Percentiles rank a stretch among this genome's conserved stretches.
phyloP scores from a whole-genome alignment of 37 sponge, comb jelly and placozoan species.

The Haliclona indistincta region DNA sequence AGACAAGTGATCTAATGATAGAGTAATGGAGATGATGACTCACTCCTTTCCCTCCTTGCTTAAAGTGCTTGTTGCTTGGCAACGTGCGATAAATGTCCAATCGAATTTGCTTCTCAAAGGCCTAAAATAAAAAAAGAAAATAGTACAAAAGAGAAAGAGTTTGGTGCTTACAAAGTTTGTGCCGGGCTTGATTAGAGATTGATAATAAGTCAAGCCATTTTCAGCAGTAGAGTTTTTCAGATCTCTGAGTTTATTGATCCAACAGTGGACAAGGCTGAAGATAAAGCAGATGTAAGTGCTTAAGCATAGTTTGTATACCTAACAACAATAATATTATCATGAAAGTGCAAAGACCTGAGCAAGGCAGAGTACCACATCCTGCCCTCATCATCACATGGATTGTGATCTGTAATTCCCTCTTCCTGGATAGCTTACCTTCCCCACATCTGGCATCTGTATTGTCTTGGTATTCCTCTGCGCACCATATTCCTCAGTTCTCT shows the following conservation, averaged over 20 bases:
- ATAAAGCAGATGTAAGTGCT: neutral
- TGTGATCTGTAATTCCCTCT: neutral
- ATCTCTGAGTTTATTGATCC: conserved; percentile 25
- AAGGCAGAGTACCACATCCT: neutral
- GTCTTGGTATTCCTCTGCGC: conserved; percentile 39
- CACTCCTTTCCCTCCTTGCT: conserved; percentile 41
- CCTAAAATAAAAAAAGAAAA: too few relatives aligned
- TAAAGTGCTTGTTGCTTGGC: conserved; percentile 62
- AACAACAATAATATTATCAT: too few relatives aligned
- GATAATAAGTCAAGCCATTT: conserved; percentile 35
- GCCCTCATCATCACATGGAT: too few relatives aligned
- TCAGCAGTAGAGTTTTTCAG: conserved; percentile 19
- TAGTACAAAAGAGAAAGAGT: neutral
- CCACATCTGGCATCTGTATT: conserved; percentile 42
- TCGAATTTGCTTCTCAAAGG: conserved; percentile 48
- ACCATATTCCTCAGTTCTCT: conserved; percentile 28
- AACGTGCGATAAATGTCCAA: conserved; percentile 62
- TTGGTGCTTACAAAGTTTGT: too few relatives aligned
- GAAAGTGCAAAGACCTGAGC: neutral
- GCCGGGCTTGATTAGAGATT: conserved; percentile 29
- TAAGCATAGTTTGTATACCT: too few relatives aligned
- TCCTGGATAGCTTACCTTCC: conserved; percentile 14
- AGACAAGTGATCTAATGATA: neutral
- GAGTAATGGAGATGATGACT: conserved; percentile 1
- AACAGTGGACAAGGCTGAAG: conserved; percentile 24